Evolutionary conservation across 1,140 invertebrate genomes (phyloP).

Genomic region (Microplitis demolitor): DNA sequence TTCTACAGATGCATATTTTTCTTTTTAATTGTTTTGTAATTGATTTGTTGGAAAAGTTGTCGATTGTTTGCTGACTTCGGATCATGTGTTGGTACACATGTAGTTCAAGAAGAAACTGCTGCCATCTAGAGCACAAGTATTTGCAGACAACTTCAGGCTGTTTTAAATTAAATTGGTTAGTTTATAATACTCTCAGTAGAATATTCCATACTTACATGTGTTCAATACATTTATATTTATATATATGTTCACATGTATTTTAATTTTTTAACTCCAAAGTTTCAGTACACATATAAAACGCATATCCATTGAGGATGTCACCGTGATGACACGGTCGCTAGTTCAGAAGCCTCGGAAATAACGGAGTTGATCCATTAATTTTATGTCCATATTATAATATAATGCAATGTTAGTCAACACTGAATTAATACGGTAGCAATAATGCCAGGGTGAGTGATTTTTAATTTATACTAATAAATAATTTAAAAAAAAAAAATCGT

Average conservation of each 20-base stretch:
- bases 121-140: background rate
- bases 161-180: no score
- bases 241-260: background rate
- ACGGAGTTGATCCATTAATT: conserved; percentile 32
- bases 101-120: no score
- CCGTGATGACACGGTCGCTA: conserved; percentile 31
- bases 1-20: no score
- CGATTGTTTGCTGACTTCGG: no score
- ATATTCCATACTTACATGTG: no score
- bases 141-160: background rate
- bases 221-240: no score
- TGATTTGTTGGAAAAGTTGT: no score
- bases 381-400: conserved; percentile 23
- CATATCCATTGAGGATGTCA: conserved; percentile 39
- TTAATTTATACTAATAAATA: conserved; percentile 3
- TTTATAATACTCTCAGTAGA: no score
- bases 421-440: conserved; percentile 32
- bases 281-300: conserved; percentile 1
- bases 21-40: no score
- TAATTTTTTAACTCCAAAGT: background rate
- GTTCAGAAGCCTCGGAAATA: conserved; percentile 37
- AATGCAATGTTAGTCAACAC: conserved; percentile 17
- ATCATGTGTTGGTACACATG: no score
- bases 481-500: background rate
- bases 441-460: conserved; percentile 42